A percentile compares a stretch with the other conserved stretches of the same genome.
Evolutionary conservation across 2,888 invertebrate species (phyloP).

Genomic region (Gonocerus acuteangulatus): DNA sequence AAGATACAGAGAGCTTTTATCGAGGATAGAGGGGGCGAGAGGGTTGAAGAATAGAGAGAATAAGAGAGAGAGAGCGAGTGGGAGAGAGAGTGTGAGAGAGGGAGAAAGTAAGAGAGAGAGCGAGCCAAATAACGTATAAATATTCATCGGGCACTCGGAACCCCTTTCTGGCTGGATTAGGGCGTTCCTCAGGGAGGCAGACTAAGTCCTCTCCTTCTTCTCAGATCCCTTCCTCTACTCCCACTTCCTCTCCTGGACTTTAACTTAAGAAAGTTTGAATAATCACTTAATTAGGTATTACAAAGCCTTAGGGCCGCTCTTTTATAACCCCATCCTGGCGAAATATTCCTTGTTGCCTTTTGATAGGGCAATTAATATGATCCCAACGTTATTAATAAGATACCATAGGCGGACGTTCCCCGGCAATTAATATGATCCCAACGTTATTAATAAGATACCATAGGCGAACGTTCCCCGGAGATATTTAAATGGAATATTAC

Average conservation of each 20-base stretch:
- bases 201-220: neutral
- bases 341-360: too few relatives aligned
- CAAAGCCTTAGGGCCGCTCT: conserved; percentile 10
- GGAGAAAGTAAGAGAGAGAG: neutral
- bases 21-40: conserved; percentile 15
- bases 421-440: too few relatives aligned
- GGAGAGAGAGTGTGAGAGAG: neutral
- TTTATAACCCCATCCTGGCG: neutral
- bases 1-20: conserved; percentile 35
- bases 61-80: neutral
- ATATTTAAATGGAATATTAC: too few relatives aligned
- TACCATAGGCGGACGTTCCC: too few relatives aligned
- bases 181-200: conserved; percentile 9
- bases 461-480: too few relatives aligned
- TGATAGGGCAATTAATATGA: too few relatives aligned
- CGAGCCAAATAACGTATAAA: conserved; percentile 37
- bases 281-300: conserved; percentile 27
- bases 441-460: too few relatives aligned
- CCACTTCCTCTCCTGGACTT: neutral
- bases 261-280: conserved; percentile 27
- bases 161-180: conserved; percentile 20
- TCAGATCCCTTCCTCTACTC: neutral
- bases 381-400: too few relatives aligned
- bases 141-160: conserved; percentile 36
- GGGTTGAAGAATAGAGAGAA: neutral